Base-by-base conservation (phyloP, 64 coral and sea anemone genomes). In the Montipora sp. region DNA sequence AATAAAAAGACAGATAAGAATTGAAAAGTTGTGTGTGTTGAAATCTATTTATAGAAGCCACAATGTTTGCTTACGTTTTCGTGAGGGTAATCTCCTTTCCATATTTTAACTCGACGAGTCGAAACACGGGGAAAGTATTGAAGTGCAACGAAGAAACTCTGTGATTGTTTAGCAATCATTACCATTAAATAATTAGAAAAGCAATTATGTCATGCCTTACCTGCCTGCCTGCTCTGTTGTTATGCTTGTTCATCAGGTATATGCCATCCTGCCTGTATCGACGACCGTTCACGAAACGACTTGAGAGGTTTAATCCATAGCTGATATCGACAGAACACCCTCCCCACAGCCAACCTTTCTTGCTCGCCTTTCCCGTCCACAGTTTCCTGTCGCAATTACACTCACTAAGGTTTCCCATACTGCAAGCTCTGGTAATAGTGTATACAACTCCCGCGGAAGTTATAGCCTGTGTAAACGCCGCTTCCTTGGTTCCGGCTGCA, bases 401-500 rank as follows among this genome's bases (percentile, higher is more conserved):
- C 23, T 92, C 91, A 15, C 72, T 91, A 12, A 92, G 49, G 66
- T 94, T 91, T 5, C 94, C 94, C 47, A 75, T 90, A 19, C 83
- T 94, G 47, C 94, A 96, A 0, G 94, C 95, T 59, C 58, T 88
- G 13, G 92, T 92, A 10, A 99, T 92, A 15, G 98, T 81, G 22
- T 96, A 90, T 10, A 90, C 98, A 46, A 99, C 88, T 16, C 93
- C 98, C 19, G 98, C 98, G 51, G 98, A 91, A 46, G 83, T 96
- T 66, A 99, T 89, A 19, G 98, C 94, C 73, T 99, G 95, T 18
- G 94, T 77, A 21, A 87, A 99, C 0, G 98, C 98, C 3, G 92
- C 80, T 72, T 99, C 98, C 67, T 92, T 99, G 22, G 93, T 99
- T 77, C 94, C 98, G 16, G 83, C 91, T 99, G 89, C 50, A 43